These are phyloP conservation scores for Zaprionus lineosus DNA, from an alignment of 2,888 invertebrate species.

Conservation along the genomic window DNA sequence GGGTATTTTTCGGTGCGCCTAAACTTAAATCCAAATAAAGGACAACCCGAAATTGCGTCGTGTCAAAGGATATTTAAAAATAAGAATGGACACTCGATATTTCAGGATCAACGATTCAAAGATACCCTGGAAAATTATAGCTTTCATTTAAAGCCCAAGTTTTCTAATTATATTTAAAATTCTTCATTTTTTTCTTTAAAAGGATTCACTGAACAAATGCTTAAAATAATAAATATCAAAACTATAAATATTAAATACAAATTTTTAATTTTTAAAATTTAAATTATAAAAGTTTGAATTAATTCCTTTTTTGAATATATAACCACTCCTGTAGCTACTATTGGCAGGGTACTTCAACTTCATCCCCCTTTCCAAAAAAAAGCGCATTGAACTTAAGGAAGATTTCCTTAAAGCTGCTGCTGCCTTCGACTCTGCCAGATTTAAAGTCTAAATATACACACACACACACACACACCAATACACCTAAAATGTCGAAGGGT, in stretches of 20 bases:
- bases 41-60: constrained; percentile 70
- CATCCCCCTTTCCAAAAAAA: constrained; percentile 13
- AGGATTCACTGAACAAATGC: too few relatives aligned
- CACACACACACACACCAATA: neutral
- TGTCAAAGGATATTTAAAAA: constrained; percentile 55
- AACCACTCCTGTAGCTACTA: too few relatives aligned
- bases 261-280: too few relatives aligned
- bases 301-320: too few relatives aligned
- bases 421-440: constrained; percentile 12
- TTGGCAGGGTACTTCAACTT: constrained; percentile 30
- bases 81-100: neutral
- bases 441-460: constrained; percentile 26
- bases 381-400: neutral
- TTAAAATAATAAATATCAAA: too few relatives aligned
- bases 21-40: constrained; percentile 44
- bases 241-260: too few relatives aligned
- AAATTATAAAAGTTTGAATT: neutral
- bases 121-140: too few relatives aligned
- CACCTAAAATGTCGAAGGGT: constrained; percentile 17
- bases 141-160: too few relatives aligned
- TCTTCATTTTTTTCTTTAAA: too few relatives aligned
- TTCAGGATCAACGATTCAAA: neutral
- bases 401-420: constrained; percentile 41
- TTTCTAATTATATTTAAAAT: too few relatives aligned
- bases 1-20: constrained; percentile 38